These are phyloP conservation scores for Rhinichthys osculus DNA, from an alignment of 2,797 vertebrate genomes.

Conservation along the genomic window DNA sequence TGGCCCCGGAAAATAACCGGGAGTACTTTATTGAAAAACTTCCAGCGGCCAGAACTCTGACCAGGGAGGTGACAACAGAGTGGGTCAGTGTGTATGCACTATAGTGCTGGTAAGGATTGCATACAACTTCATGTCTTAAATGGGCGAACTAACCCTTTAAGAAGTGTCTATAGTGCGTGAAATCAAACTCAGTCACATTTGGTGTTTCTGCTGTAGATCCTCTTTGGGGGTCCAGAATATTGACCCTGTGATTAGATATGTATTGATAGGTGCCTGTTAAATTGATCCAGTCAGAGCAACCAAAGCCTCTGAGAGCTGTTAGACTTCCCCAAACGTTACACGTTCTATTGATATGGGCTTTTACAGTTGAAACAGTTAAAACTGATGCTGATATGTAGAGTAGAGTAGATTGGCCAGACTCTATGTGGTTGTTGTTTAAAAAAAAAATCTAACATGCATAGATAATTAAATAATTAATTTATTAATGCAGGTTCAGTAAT, in stretches of 20 bases:
- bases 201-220: neutral
- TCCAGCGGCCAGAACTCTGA: no score
- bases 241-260: conserved; percentile 12
- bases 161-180: neutral
- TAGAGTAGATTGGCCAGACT: neutral
- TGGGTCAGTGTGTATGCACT: no score
- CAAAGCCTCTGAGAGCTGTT: conserved; percentile 3
- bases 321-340: neutral
- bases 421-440: neutral
- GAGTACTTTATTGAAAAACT: no score
- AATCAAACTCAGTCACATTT: neutral
- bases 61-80: no score
- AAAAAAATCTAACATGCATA: neutral
- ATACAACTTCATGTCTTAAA: no score
- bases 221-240: neutral
- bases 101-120: no score
- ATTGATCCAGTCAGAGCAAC: conserved; percentile 14
- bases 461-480: neutral
- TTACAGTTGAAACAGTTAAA: neutral
- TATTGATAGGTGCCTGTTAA: conserved; percentile 14
- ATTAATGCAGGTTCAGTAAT: neutral
- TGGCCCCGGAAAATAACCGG: no score
- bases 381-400: neutral
- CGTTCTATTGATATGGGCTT: neutral
- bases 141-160: no score